Evolutionary conservation across 2,113 vertebrate genomes (phyloP), one percentile per base, ranked within the genome.

Genomic region (Steatornis caripensis): DNA sequence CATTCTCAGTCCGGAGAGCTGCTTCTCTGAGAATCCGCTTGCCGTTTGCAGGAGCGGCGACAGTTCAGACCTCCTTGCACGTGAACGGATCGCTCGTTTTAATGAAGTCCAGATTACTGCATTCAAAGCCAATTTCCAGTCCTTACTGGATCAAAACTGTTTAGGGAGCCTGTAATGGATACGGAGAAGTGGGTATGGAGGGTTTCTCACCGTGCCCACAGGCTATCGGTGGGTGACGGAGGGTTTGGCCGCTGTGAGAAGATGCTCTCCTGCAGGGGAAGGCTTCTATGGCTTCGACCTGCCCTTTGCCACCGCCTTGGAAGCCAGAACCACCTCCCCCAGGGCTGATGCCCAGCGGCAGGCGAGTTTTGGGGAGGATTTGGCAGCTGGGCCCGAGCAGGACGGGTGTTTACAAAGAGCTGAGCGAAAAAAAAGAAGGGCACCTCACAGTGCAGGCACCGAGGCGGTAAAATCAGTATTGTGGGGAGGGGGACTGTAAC

Each of bases 281-380:
- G 60, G 45, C 37, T 49, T 37, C 48, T 26, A 10, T 4, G 41
- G 36, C 79, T 41, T 19, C 11, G 51, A 71, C 19, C 46, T 26
- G 37, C 32, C 43, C 57, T 46, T 55, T 49, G 30, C 58, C 83
- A 36, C 14, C 3, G 0, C 62, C 23, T 3, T 2, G 61, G 74
- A 29, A 71, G 30, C 29, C 37, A 17, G 53, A 0, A 3, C 27
- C 8, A 1, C 5, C 39, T 26, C 88, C 24, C n/a, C 7, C 0
- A 2, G n/a, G 29, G 41, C 34, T 14, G 23, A 24, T 34, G 46
- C 36, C 9, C 1, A 1, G 21, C 2, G 3, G 41, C 36, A 19
- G 46, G 22, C 0, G 4, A 26, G 3, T 49, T 82, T 66, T 4
- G 12, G 83, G 51, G 55, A 22, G 9, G 72, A 72, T 12, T 64